These are phyloP conservation scores for Drosophila helvetica DNA, from an alignment of 2,888 invertebrate genomes.

Conservation along the genomic window DNA sequence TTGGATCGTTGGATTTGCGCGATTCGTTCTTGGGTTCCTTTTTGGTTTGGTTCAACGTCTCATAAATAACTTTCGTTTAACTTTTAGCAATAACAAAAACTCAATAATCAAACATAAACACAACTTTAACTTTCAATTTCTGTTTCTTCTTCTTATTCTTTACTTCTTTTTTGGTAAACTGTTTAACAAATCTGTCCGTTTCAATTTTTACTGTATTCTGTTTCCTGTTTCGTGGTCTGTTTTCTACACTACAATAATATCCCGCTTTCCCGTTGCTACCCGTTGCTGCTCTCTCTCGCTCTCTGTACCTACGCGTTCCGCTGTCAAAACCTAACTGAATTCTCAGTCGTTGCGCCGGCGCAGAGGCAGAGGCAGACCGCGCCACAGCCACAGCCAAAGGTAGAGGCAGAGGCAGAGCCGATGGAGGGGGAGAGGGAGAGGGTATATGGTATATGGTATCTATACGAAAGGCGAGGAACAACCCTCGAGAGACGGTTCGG, in stretches of 20 bases:
- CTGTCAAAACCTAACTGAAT: slow-evolving; percentile 80
- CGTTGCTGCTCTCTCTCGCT: slow-evolving; percentile 7
- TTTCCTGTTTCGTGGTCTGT: slow-evolving; percentile 51
- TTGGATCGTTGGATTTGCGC: slow-evolving; percentile 16
- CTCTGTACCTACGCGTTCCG: slow-evolving; percentile 75
- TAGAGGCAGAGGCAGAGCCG: background rate
- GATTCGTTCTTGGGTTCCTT: slow-evolving; percentile 27
- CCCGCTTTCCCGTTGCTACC: slow-evolving; percentile 59
- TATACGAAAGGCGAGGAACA: slow-evolving; percentile 8
- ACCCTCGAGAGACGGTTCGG: slow-evolving; percentile 9
- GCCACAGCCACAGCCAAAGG: slow-evolving; percentile 15
- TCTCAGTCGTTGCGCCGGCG: slow-evolving; percentile 41
- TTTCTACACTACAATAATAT: slow-evolving; percentile 39
- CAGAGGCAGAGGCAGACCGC: slow-evolving; percentile 51
- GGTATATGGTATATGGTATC: background rate
- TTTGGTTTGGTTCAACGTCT: slow-evolving; percentile 4
- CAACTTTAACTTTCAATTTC: slow-evolving; percentile 53
- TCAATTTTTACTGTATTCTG: slow-evolving; percentile 20
- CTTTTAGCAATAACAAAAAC: slow-evolving; percentile 65
- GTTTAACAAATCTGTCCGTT: slow-evolving; percentile 66
- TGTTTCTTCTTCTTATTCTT: slow-evolving; percentile 18
- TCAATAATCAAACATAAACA: slow-evolving; percentile 68
- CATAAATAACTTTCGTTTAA: slow-evolving; percentile 45
- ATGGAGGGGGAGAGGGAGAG: slow-evolving; percentile 6
- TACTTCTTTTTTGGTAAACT: slow-evolving; percentile 29